phyloP scores from a whole-genome alignment of 2,888 invertebrate species.

The Volucella zonaria region DNA sequence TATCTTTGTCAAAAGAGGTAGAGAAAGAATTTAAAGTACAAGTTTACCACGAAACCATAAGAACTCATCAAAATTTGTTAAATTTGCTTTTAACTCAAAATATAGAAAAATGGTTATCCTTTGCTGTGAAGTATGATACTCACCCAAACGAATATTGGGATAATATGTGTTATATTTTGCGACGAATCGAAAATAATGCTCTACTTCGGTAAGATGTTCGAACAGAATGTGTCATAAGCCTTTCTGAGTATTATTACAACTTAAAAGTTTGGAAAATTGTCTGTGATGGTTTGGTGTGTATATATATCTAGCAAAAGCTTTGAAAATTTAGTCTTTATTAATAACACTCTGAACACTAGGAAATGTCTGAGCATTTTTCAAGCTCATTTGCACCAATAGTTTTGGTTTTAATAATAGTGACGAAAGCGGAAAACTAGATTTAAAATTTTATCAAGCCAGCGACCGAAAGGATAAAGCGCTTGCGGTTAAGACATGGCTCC shows the following conservation, averaged over 20 bases:
- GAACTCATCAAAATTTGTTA: too few species aligned
- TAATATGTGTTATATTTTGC: constrained; percentile 55
- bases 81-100: neutral
- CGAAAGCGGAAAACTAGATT: constrained; percentile 17
- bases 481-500: too few species aligned
- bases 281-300: constrained; percentile 2
- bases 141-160: neutral
- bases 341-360: constrained; percentile 41
- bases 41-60: neutral
- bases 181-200: constrained; percentile 65
- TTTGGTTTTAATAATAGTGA: constrained; percentile 34
- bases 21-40: neutral
- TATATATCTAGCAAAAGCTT: constrained; percentile 64
- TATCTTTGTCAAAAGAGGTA: neutral
- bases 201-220: constrained; percentile 63
- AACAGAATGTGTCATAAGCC: constrained; percentile 56
- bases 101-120: neutral
- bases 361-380: constrained; percentile 47
- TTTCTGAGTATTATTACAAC: constrained; percentile 48
- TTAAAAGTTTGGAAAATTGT: constrained; percentile 63
- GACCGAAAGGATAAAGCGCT: too few species aligned
- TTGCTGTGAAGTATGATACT: constrained; percentile 16
- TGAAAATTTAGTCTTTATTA: constrained; percentile 61
- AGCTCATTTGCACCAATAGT: constrained; percentile 25
- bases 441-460: neutral